Conservation (phyloP, 2,888 invertebrate species). For the Trilocha varians region DNA sequence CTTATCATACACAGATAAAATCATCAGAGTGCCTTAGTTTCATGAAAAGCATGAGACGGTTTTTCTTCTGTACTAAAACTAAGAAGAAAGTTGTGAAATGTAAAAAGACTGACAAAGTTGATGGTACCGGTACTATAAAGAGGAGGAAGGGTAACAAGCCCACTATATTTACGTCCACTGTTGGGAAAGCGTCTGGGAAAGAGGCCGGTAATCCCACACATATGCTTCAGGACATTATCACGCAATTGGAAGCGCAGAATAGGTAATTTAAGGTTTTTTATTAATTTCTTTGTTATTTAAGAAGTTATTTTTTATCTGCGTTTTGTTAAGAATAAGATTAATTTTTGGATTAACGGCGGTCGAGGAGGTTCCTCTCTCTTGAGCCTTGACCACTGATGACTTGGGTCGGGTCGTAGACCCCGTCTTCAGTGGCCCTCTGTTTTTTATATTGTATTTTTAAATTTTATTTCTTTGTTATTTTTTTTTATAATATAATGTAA, state of each 20-base stretch:
- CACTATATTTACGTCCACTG: conserved; percentile 57
- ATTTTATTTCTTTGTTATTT: no score
- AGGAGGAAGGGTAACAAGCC: conserved; percentile 37
- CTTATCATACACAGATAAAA: conserved; percentile 51
- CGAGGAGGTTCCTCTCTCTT: no score
- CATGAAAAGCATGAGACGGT: conserved; percentile 55
- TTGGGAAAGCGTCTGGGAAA: conserved; percentile 58
- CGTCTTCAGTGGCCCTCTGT: no score
- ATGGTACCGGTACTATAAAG: conserved; percentile 8
- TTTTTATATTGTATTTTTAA: no score
- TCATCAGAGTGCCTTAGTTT: conserved; percentile 56
- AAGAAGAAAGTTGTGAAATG: conserved; percentile 37
- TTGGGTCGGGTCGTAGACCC: no score
- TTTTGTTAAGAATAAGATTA: no score
- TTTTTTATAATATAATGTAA: no score
- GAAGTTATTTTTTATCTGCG: no score
- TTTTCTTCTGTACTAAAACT: conserved; percentile 62
- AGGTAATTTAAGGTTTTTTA: no score
- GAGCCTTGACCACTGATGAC: no score
- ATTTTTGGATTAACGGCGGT: no score
- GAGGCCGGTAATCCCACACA: conserved; percentile 66
- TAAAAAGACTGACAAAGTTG: conserved; percentile 27
- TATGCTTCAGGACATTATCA: conserved; percentile 80
- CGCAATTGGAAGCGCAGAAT: conserved; percentile 79
- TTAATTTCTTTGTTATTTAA: no score